These are phyloP conservation scores for Aphidoletes aphidimyza DNA, from an alignment of 2,888 invertebrate species.

Conservation along the genomic window DNA sequence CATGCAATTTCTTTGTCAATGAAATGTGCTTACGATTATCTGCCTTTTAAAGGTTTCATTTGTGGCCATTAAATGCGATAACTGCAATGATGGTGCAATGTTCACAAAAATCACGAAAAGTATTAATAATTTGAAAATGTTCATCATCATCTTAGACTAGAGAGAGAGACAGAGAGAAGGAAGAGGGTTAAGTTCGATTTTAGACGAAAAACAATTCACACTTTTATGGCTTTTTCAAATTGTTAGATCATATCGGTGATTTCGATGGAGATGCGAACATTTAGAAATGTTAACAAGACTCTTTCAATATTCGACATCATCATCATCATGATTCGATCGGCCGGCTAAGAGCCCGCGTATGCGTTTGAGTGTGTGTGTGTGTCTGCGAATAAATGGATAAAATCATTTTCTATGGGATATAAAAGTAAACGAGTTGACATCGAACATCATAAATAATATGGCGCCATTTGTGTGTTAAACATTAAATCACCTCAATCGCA, in stretches of 20 bases:
- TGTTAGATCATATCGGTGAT: neutral
- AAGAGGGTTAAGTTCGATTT: too few species aligned
- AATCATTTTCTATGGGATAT: conserved; percentile 42
- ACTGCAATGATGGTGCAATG: neutral
- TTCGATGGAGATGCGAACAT: neutral
- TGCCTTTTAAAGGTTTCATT: conserved; percentile 27
- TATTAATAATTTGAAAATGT: neutral
- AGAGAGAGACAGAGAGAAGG: too few species aligned
- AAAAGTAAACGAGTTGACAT: conserved; percentile 18
- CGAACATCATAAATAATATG: conserved; percentile 49
- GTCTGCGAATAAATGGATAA: conserved; percentile 4
- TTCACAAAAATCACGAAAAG: neutral
- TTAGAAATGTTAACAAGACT: neutral
- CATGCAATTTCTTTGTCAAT: neutral
- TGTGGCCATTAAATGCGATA: neutral
- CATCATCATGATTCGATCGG: neutral
- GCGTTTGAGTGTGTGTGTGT: neutral
- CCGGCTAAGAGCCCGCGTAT: neutral
- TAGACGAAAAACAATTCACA: neutral
- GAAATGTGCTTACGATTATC: neutral
- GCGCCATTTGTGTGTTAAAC: conserved; percentile 41
- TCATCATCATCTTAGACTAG: neutral
- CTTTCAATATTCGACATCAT: neutral
- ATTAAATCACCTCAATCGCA: conserved; percentile 41
- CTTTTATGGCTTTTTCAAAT: neutral